These are phyloP conservation scores for Pogonocichla stellata DNA, from an alignment of 2,113 vertebrate species.

Conservation along the genomic window DNA sequence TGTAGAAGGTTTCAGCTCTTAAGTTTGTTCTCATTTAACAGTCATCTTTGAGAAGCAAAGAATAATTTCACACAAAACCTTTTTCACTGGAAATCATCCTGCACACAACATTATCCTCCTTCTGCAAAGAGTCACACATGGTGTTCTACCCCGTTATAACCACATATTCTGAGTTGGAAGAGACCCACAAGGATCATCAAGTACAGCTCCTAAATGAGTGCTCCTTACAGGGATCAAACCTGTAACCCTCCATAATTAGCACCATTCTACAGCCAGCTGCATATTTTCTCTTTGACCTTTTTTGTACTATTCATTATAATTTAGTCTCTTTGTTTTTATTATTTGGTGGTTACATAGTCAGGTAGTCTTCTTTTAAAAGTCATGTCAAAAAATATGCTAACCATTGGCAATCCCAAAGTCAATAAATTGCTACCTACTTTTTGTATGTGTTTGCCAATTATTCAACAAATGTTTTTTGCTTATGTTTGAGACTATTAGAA, in stretches of 20 bases:
- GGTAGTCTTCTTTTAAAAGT: background rate
- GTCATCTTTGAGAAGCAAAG: background rate
- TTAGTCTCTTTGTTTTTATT: background rate
- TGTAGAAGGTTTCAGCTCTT: background rate
- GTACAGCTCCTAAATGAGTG: background rate
- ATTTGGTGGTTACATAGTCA: background rate
- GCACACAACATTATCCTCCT: background rate
- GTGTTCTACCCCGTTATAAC: background rate
- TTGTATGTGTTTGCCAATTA: background rate
- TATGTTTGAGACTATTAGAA: background rate
- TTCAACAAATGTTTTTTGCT: too few relatives aligned
- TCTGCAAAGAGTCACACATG: background rate
- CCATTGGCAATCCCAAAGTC: background rate
- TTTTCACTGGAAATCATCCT: background rate
- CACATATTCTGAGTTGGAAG: background rate
- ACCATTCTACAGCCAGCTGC: background rate
- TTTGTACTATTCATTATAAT: background rate
- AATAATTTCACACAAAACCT: background rate
- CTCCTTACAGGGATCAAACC: background rate
- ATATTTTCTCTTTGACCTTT: background rate
- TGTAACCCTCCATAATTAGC: background rate
- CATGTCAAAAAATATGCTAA: background rate
- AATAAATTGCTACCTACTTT: background rate
- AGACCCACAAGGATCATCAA: rapidly evolving
- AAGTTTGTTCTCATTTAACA: background rate